Evolutionary conservation across 1,140 invertebrate species (phyloP).

Genomic region (Cecropterus lyciades): DNA sequence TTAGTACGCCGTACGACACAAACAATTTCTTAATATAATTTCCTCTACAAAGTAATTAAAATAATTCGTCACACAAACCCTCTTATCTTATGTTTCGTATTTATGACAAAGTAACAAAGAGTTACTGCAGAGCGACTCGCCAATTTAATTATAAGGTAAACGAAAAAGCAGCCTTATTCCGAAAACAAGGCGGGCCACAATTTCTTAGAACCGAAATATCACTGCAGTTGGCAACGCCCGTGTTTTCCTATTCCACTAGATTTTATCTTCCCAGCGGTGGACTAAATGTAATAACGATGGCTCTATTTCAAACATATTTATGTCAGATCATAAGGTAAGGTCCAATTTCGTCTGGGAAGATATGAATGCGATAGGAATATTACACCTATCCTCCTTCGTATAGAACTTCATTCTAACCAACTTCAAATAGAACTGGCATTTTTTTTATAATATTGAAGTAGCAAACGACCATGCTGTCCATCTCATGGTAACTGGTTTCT

Average conservation of each 20-base stretch:
- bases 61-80: conserved; percentile 14
- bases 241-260: conserved; percentile 51
- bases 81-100: conserved; percentile 32
- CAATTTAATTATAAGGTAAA: conserved; percentile 37
- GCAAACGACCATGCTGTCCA: too few relatives aligned
- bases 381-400: too few relatives aligned
- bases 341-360: conserved; percentile 10
- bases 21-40: not conserved
- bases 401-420: too few relatives aligned
- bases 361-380: too few relatives aligned
- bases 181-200: conserved; percentile 26
- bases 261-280: conserved; percentile 40
- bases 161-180: conserved; percentile 31
- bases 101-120: conserved; percentile 37
- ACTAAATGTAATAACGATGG: conserved; percentile 46
- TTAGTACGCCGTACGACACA: too few relatives aligned
- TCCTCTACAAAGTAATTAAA: conserved; percentile 12
- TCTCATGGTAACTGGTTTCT: too few relatives aligned
- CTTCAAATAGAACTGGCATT: too few relatives aligned
- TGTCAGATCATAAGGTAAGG: conserved; percentile 20
- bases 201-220: conserved; percentile 45
- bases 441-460: too few relatives aligned
- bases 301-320: conserved; percentile 27
- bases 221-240: conserved; percentile 48
- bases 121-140: conserved; percentile 19